These are phyloP conservation scores for Phrynosoma blainvillii DNA, from an alignment of 2,113 vertebrate species.

Conservation along the genomic window DNA sequence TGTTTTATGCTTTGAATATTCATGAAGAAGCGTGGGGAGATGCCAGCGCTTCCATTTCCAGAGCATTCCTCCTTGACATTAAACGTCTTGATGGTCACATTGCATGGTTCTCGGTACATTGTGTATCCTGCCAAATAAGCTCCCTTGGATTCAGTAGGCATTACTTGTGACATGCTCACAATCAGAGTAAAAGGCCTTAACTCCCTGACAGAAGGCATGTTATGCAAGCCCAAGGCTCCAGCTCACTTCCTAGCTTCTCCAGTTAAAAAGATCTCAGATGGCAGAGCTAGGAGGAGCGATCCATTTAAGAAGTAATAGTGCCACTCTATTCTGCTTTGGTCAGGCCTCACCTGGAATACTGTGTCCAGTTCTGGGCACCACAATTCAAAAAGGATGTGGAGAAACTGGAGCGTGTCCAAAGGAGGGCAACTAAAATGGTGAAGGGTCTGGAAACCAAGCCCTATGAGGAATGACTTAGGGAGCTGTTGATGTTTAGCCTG, in stretches of 20 bases:
- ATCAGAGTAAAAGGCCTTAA: not conserved
- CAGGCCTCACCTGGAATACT: too few relatives aligned
- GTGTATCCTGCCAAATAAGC: not conserved
- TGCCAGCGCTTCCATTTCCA: slow-evolving; percentile 6
- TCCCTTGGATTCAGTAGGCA: not conserved
- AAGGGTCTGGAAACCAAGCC: too few relatives aligned
- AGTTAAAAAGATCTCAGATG: not conserved
- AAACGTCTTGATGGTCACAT: not conserved
- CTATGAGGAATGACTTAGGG: too few relatives aligned
- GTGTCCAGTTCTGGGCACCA: too few relatives aligned
- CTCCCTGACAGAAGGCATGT: not conserved
- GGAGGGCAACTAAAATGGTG: too few relatives aligned
- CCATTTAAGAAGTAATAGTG: too few relatives aligned
- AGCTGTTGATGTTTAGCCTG: too few relatives aligned
- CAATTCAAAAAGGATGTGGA: too few relatives aligned
- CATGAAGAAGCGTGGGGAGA: slow-evolving; percentile 6
- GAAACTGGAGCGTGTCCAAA: too few relatives aligned
- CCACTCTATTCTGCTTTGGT: too few relatives aligned
- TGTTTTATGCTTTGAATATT: slow-evolving; percentile 28
- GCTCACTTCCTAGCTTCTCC: not conserved
- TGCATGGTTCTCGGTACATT: not conserved
- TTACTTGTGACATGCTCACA: not conserved
- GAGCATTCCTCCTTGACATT: not conserved
- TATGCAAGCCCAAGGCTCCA: not conserved
- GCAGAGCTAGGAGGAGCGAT: too few relatives aligned